Conservation (phyloP, 2,797 vertebrate genomes). For the Acanthopagrus latus region DNA sequence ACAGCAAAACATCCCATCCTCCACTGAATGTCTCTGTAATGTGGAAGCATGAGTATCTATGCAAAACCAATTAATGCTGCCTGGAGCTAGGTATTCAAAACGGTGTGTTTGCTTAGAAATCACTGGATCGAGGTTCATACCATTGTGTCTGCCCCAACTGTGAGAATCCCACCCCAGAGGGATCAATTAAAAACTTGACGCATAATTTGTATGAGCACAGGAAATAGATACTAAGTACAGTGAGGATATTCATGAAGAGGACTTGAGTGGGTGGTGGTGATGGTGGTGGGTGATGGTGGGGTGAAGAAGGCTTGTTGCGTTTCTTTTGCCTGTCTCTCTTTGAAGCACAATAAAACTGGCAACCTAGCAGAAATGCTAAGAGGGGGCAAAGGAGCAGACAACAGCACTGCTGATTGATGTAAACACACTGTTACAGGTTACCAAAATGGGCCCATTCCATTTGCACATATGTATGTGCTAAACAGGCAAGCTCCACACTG, state of each 20-base stretch:
- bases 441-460: slow-evolving; percentile 39
- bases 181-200: slow-evolving; percentile 87
- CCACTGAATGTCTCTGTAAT: slow-evolving; percentile 25
- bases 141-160: slow-evolving; percentile 64
- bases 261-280: slow-evolving; percentile 22
- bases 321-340: slow-evolving; percentile 27
- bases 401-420: slow-evolving; percentile 32
- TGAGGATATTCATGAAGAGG: slow-evolving; percentile 68
- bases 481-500: not conserved
- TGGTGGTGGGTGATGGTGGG: slow-evolving; percentile 28
- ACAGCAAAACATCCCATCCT: slow-evolving; percentile 9
- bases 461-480: slow-evolving; percentile 36
- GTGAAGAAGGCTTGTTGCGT: slow-evolving; percentile 38
- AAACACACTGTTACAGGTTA: slow-evolving; percentile 38
- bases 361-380: slow-evolving; percentile 59
- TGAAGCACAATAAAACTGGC: slow-evolving; percentile 46
- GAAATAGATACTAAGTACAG: slow-evolving; percentile 34
- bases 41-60: slow-evolving; percentile 25
- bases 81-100: slow-evolving; percentile 60
- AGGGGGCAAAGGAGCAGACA: slow-evolving; percentile 35
- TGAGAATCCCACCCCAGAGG: slow-evolving; percentile 80
- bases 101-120: slow-evolving; percentile 65
- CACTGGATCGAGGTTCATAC: slow-evolving; percentile 71
- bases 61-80: slow-evolving; percentile 69
- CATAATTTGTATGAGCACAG: slow-evolving; percentile 76